phyloP scores from a whole-genome alignment of 2,888 invertebrate genomes.

The Clivina fossor region DNA sequence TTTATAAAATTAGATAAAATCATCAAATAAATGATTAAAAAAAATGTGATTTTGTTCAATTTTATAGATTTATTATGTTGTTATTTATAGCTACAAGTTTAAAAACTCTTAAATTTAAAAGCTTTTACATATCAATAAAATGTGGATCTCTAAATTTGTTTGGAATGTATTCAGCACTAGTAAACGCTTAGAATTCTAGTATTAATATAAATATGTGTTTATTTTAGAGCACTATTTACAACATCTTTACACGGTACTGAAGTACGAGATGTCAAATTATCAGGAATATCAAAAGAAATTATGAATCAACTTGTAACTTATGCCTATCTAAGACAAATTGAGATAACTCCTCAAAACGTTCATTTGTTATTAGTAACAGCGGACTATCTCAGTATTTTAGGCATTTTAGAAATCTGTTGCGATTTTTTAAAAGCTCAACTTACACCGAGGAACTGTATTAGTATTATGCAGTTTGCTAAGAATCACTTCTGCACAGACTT shows the following conservation, averaged over 20 bases:
- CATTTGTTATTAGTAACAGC: constrained; percentile 80
- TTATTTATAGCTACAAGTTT: too few relatives aligned
- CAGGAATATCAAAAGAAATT: constrained; percentile 75
- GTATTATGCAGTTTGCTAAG: constrained; percentile 82
- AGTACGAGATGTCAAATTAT: constrained; percentile 70
- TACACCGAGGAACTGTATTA: constrained; percentile 77
- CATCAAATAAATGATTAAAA: too few relatives aligned
- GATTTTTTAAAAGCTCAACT: constrained; percentile 71
- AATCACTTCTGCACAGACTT: constrained; percentile 73
- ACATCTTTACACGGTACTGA: constrained; percentile 74
- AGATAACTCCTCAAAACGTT: constrained; percentile 76
- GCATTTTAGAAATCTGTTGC: constrained; percentile 79
- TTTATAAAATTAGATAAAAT: too few relatives aligned
- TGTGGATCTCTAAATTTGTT: too few relatives aligned
- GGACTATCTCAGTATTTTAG: constrained; percentile 84
- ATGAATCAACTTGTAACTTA: constrained; percentile 80
- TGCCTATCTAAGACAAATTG: constrained; percentile 79
- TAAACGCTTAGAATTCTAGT: too few relatives aligned
- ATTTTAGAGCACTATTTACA: constrained; percentile 75
- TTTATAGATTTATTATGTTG: too few relatives aligned
- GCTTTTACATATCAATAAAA: too few relatives aligned
- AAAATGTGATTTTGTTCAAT: too few relatives aligned
- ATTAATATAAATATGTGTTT: too few relatives aligned
- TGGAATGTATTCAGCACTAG: too few relatives aligned
- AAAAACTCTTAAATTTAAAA: too few relatives aligned